phyloP scores from a whole-genome alignment of 2,797 vertebrate species.

The Arrhamphus sclerolepis region DNA sequence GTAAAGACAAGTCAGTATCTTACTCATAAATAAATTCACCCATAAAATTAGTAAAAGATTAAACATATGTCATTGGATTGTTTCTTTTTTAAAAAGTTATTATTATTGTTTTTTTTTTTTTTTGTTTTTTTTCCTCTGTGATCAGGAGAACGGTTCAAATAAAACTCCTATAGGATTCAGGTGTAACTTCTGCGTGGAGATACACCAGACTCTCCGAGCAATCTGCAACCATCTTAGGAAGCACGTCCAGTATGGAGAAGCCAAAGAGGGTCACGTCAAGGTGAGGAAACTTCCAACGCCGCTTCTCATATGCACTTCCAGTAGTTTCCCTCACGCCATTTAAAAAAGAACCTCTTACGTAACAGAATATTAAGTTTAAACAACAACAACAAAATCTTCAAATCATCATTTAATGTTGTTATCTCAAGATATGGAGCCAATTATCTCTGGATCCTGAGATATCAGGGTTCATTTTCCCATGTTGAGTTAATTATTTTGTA shows the following conservation, averaged over 20 bases:
- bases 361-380: neutral
- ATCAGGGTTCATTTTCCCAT: too few species aligned
- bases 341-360: neutral
- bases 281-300: conserved; percentile 49
- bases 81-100: too few species aligned
- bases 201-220: conserved; percentile 95
- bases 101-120: neutral
- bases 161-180: conserved; percentile 89
- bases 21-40: too few species aligned
- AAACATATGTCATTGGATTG: neutral
- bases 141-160: conserved; percentile 66
- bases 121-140: too few species aligned
- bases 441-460: too few species aligned
- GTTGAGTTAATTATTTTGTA: neutral
- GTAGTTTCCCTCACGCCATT: too few species aligned
- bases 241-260: conserved; percentile 94
- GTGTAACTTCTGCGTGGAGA: conserved; percentile 97
- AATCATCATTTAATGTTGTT: neutral
- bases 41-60: too few species aligned
- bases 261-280: conserved; percentile 85
- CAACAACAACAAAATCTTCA: neutral
- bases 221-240: conserved; percentile 99
- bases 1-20: too few species aligned
- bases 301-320: neutral
- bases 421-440: conserved; percentile 2